Base-by-base conservation (phyloP, 2,113 vertebrate species). In the Ahaetulla prasina region DNA sequence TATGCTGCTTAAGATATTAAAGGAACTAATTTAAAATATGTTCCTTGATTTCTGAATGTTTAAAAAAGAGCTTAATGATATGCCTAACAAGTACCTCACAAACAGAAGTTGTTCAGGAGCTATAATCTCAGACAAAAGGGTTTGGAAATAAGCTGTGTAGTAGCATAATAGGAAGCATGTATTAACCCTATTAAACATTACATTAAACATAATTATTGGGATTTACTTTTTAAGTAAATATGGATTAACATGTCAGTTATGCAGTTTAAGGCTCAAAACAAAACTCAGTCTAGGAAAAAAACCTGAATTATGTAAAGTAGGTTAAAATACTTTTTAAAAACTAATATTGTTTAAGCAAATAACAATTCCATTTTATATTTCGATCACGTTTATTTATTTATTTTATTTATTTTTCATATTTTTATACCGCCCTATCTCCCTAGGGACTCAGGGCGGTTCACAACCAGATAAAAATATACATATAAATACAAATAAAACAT, bases 21-120 rank as follows among this genome's bases (percentile, higher is more conserved):
- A 30, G 10, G 47, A 90, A 95, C 60, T 92, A 60, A 89, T 88
- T 89, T 90, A 60, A 95, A 94, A 95, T 90, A 95, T 91, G 93
- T 93, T 89, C 84, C 55, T 94, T 90, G 93, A 94, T 94, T 94
- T 87, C 89, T 93, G 90, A 0, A 0, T 23, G 10, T 94, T 94
- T 1, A n/a, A 45, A 93, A 96, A 92, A 93, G 93, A 91, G 87
- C 88, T 93, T 86, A 90, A 47, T 1, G 52, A 45, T 68, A 89
- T 54, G 60, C 90, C 12, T 84, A 63, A 92, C 89, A 88, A 16
- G 11, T 20, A 80, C 5, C 5, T 23, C 7, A 55, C 85, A 87
- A 39, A 87, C 1, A 39, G 45, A 63, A 47, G 30, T n/a, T 35
- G 49, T 87, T 87, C 53, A 54, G 27, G 53, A 14, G 23, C 23